Percentiles rank a stretch among this genome's conserved stretches.
Conservation (phyloP, 1,140 invertebrate genomes). For the Neodiprion fabricii region DNA sequence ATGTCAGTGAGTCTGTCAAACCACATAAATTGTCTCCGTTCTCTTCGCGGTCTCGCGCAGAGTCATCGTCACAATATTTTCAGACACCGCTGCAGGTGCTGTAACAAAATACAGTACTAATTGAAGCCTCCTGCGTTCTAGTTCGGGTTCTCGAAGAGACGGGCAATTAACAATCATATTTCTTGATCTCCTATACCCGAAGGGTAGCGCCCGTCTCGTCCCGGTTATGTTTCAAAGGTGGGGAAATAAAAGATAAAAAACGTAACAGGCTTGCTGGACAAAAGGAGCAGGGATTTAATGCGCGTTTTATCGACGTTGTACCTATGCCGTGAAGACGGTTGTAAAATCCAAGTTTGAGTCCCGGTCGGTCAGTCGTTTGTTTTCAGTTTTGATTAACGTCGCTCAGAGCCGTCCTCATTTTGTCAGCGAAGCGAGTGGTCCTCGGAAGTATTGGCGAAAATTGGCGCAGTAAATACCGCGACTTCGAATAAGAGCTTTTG, state of each 20-base stretch:
- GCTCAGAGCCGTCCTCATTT: not conserved
- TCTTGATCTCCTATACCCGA: conserved; percentile 39
- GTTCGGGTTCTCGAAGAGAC: conserved; percentile 34
- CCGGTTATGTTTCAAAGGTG: too few species aligned
- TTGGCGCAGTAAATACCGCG: too few species aligned
- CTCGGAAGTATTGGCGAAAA: not conserved
- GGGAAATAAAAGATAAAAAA: too few species aligned
- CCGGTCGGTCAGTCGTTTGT: too few species aligned
- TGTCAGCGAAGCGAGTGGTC: not conserved
- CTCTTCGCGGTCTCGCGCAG: not conserved
- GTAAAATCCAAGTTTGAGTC: too few species aligned
- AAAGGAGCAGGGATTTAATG: too few species aligned
- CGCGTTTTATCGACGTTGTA: too few species aligned
- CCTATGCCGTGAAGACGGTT: too few species aligned
- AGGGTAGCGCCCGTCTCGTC: not conserved
- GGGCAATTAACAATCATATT: conserved; percentile 55
- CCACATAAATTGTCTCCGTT: not conserved
- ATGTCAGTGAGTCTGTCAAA: too few species aligned
- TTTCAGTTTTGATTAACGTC: not conserved
- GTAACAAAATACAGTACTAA: conserved; percentile 47
- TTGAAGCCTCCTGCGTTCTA: conserved; percentile 29
- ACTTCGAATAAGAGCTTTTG: too few species aligned
- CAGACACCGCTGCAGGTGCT: conserved; percentile 42
- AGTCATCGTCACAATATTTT: not conserved
- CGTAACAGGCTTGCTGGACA: too few species aligned